These are phyloP conservation scores for Myrmecobius fasciatus DNA, from an alignment of 2,113 vertebrate species.

Conservation along the genomic window DNA sequence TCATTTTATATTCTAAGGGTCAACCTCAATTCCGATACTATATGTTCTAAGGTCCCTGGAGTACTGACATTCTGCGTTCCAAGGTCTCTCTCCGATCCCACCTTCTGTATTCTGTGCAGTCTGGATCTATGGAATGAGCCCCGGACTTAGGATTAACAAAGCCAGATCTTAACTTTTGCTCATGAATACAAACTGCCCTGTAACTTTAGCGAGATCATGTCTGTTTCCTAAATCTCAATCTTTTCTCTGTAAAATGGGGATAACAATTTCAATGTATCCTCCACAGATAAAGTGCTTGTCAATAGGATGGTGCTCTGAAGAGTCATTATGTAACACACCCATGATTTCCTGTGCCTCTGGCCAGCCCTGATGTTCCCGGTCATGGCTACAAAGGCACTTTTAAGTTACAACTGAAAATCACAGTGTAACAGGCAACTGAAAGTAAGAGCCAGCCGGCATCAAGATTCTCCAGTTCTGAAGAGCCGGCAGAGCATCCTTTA, in stretches of 20 bases:
- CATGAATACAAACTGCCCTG: neutral
- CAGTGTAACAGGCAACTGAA: neutral
- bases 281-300: neutral
- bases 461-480: neutral
- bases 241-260: neutral
- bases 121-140: neutral
- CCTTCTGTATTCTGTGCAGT: neutral
- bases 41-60: neutral
- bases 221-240: neutral
- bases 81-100: too few relatives aligned
- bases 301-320: neutral
- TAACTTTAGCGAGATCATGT: neutral
- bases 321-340: neutral
- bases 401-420: neutral
- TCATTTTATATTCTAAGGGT: neutral
- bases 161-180: neutral
- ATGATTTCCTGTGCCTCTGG: neutral
- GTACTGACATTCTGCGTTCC: neutral
- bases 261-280: neutral
- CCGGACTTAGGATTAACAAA: neutral
- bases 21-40: neutral
- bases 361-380: neutral
- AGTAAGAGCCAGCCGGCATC: neutral
- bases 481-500: neutral
- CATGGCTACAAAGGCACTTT: neutral